Base-by-base conservation (phyloP, 30 jellyfish, hydroid and myxozoan species). In the Calvadosia cruxmelitensis region DNA sequence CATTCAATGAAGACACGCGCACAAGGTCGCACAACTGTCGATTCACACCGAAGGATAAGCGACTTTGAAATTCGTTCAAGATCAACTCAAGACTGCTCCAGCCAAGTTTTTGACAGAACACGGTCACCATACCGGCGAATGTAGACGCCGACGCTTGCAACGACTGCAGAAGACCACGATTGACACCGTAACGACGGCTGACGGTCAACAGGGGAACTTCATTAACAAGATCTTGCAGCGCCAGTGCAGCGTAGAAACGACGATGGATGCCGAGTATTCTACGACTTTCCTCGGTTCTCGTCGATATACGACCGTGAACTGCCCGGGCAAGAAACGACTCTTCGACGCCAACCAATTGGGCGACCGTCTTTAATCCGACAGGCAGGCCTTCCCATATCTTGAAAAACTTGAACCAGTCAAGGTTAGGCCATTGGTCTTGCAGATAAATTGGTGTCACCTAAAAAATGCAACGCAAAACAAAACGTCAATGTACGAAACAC, bases 21-120 rank as follows among this genome's bases (percentile, higher is more conserved):
- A 81, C 98, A 51, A 89, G 68, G 64, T 89, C 93, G 65, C 98
- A 89, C 61, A 89, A 78, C 29, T 89, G 94, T 20, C 95, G 89
- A 81, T 86, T 81, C 10, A 89, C 92, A 33, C 98, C 98, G 53
- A 89, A 81, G 63, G 98, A 89, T 31, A 89, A 75, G 7, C 98
- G 93, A 73, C 93, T 89, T 62, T 89, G 98, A 73, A 89, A 89
- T 64, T 89, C 95, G 33, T 81, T 93, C 33, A 89, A 67, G 27
- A 89, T 62, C 77, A 89, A 33, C 34, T 89, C 98, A 13, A 89
- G 70, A 64, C 81, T 75, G 49, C 77, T 65, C 98, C 98, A 89
- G 63, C 98, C 98, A 12, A 89, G 79, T 64, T 89, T 89, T 78
- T 89, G 89, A 75, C 98, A 89, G 74, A 89, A 89, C 71, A 74